These are phyloP conservation scores for Larimichthys polyactis DNA, from an alignment of 2,113 vertebrate species.

Conservation along the genomic window DNA sequence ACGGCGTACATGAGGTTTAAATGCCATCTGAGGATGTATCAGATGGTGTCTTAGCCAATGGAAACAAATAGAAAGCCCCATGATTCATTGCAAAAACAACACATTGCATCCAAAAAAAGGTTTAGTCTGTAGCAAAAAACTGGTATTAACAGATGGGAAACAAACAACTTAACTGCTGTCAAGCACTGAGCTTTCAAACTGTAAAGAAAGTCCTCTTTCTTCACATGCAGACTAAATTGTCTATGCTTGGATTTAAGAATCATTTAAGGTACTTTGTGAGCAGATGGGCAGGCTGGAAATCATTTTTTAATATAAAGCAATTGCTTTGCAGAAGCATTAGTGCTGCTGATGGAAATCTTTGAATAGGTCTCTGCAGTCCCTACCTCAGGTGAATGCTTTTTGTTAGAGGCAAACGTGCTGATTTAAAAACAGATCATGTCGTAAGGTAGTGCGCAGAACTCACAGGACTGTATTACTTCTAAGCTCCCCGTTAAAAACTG, in stretches of 20 bases:
- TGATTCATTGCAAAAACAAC: constrained; percentile 39
- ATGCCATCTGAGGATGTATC: constrained; percentile 34
- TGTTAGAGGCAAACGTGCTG: neutral
- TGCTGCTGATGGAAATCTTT: constrained; percentile 3
- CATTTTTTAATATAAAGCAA: neutral
- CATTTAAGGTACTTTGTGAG: constrained; percentile 9
- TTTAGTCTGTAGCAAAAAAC: constrained; percentile 17
- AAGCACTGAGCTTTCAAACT: constrained; percentile 21
- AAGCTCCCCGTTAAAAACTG: neutral
- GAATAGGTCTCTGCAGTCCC: constrained; percentile 4
- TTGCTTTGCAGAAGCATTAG: constrained; percentile 1
- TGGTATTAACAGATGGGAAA: constrained; percentile 44
- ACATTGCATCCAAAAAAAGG: constrained; percentile 24
- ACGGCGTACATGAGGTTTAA: constrained; percentile 2
- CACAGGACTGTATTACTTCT: neutral
- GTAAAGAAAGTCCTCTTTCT: constrained; percentile 6
- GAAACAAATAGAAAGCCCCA: constrained; percentile 49
- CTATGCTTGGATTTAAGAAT: constrained; percentile 12
- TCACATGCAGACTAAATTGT: neutral
- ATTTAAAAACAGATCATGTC: constrained; percentile 39
- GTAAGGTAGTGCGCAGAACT: neutral
- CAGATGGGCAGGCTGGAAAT: constrained; percentile 12
- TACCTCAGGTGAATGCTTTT: constrained; percentile 19
- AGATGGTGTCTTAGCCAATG: constrained; percentile 44
- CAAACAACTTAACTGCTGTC: constrained; percentile 22